Percentiles rank a stretch among this genome's conserved stretches.
Evolutionary conservation across 2,888 invertebrate genomes (phyloP).

Genomic region (Zeuzera pyrina): DNA sequence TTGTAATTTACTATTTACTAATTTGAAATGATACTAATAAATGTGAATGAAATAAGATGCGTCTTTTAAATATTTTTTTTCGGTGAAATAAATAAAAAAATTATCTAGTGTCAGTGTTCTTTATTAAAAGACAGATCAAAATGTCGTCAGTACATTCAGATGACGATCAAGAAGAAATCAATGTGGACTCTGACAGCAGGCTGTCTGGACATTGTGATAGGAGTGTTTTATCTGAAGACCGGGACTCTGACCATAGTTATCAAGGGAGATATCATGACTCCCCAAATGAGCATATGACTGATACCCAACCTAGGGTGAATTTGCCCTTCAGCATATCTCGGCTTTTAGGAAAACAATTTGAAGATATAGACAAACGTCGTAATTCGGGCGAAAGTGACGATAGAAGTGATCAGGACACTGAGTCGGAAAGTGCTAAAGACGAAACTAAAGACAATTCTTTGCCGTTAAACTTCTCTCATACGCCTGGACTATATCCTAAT

Average conservation of each 20-base stretch:
- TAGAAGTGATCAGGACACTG: constrained; percentile 65
- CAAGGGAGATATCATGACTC: constrained; percentile 62
- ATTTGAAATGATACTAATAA: too few species aligned
- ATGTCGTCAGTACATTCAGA: constrained; percentile 73
- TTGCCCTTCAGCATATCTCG: constrained; percentile 88
- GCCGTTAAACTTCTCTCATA: constrained; percentile 56
- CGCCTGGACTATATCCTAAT: constrained; percentile 53
- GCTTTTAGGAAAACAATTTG: constrained; percentile 83
- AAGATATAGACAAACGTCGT: constrained; percentile 71
- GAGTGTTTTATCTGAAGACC: constrained; percentile 70
- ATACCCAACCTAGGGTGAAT: constrained; percentile 67
- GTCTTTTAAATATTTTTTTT: too few species aligned
- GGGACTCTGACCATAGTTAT: constrained; percentile 71
- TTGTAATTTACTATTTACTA: too few species aligned
- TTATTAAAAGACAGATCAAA: too few species aligned
- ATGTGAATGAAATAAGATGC: too few species aligned
- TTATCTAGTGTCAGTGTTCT: constrained; percentile 48
- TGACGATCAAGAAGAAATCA: constrained; percentile 79
- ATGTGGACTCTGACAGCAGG: constrained; percentile 77
- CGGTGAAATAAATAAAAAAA: too few species aligned
- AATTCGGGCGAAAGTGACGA: constrained; percentile 66
- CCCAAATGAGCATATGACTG: constrained; percentile 64
- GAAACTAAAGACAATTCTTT: constrained; percentile 49
- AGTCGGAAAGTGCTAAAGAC: constrained; percentile 64
- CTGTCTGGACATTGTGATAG: constrained; percentile 68